Conservation (phyloP, 2,888 invertebrate species). For the Schizotus pectinicornis region DNA sequence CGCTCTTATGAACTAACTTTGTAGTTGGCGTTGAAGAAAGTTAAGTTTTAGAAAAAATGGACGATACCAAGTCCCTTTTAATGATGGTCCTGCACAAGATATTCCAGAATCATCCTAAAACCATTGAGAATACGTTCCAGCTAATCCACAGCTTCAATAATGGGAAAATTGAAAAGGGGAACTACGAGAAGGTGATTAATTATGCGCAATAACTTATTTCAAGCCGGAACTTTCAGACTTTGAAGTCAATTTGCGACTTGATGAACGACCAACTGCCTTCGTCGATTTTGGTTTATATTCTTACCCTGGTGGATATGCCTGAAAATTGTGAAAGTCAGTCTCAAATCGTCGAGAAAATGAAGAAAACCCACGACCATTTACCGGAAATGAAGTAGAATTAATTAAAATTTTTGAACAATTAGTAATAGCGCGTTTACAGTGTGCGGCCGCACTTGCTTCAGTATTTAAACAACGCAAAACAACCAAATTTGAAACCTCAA, state of each 20-base stretch:
- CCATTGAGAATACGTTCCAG: constrained; percentile 49
- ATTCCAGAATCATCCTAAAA: constrained; percentile 48
- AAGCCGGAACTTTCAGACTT: constrained; percentile 40
- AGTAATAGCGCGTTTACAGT: constrained; percentile 20
- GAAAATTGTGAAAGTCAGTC: constrained; percentile 40
- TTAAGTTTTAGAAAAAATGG: constrained; percentile 38
- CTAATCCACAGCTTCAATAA: constrained; percentile 51
- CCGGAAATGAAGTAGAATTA: constrained; percentile 36
- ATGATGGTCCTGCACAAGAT: constrained; percentile 52
- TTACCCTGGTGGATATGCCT: constrained; percentile 54
- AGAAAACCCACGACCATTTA: constrained; percentile 41
- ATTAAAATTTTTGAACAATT: background rate
- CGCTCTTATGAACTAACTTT: background rate
- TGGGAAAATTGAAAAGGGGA: constrained; percentile 43
- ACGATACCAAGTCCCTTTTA: constrained; percentile 50
- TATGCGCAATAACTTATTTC: constrained; percentile 7
- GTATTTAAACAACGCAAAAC: constrained; percentile 29
- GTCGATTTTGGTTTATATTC: constrained; percentile 51
- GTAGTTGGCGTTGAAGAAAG: background rate
- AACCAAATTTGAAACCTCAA: background rate
- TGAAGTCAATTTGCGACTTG: constrained; percentile 49
- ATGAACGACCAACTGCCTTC: constrained; percentile 53
- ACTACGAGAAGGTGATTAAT: constrained; percentile 48
- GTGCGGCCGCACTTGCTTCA: constrained; percentile 41
- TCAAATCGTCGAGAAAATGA: constrained; percentile 44